phyloP scores from a whole-genome alignment of 2,113 vertebrate species.

The Lathamus discolor region DNA sequence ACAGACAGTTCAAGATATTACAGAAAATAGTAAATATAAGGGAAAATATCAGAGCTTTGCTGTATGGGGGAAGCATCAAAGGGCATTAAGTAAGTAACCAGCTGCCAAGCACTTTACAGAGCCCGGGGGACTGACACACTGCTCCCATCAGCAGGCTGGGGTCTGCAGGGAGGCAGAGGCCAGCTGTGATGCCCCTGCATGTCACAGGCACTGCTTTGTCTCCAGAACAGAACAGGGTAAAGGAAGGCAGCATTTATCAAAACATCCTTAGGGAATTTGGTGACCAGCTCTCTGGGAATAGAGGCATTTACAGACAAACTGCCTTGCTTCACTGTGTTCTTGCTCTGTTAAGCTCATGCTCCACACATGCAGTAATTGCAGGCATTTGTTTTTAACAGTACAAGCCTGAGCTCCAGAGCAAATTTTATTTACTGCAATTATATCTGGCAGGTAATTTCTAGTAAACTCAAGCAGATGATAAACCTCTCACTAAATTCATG shows the following conservation, averaged over 20 bases:
- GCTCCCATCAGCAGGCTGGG: background rate
- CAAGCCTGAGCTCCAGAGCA: slow-evolving; percentile 10
- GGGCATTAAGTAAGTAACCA: background rate
- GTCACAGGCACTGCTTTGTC: background rate
- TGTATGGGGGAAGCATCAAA: accelerated
- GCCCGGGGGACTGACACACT: background rate
- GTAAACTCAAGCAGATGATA: slow-evolving; percentile 19
- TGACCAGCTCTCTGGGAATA: background rate
- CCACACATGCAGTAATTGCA: background rate
- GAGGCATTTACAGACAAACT: background rate
- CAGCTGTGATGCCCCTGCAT: background rate
- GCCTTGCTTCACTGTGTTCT: background rate
- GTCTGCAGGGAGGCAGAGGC: background rate
- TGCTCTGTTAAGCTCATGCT: background rate
- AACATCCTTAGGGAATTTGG: accelerated
- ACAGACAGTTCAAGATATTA: background rate
- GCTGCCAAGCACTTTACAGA: accelerated
- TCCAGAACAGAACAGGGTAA: background rate
- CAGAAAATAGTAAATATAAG: background rate
- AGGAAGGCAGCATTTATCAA: background rate
- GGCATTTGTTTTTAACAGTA: background rate
- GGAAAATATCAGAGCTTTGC: background rate
- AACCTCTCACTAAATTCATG: slow-evolving; percentile 27
- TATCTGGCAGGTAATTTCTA: slow-evolving; percentile 57
- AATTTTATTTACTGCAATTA: slow-evolving; percentile 61